Percentiles rank a stretch among this genome's conserved stretches.
phyloP scores from a whole-genome alignment of 2,797 vertebrate genomes.

The Mormyrops attenuatus region DNA sequence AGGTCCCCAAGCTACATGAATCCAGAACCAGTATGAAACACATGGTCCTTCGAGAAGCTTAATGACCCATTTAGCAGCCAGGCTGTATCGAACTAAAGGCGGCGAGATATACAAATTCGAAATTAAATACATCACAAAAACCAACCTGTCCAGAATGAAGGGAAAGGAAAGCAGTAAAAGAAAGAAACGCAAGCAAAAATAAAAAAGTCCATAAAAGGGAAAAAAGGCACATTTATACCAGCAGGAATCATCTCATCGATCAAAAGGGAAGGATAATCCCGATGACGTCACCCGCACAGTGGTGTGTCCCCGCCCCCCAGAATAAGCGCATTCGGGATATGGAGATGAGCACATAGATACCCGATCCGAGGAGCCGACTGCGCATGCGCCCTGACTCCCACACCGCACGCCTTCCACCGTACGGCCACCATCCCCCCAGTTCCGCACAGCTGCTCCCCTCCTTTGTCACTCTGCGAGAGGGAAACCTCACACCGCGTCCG shows the following conservation, averaged over 20 bases:
- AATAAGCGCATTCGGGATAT: constrained; percentile 11
- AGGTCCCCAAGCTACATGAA: not conserved
- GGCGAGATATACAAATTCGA: not conserved
- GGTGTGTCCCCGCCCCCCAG: not conserved
- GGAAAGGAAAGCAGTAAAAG: not conserved
- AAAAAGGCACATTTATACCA: not conserved
- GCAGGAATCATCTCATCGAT: not conserved
- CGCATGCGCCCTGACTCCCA: constrained; percentile 5
- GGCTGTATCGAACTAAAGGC: not conserved
- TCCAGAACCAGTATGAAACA: not conserved
- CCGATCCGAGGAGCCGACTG: constrained; percentile 7
- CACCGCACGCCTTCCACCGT: not conserved
- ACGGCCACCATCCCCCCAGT: constrained; percentile 15
- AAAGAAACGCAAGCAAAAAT: not conserved
- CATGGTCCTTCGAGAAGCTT: not conserved
- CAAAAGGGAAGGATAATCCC: not conserved
- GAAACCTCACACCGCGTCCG: constrained; percentile 26
- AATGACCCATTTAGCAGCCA: not conserved
- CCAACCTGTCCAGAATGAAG: not conserved
- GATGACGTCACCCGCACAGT: not conserved
- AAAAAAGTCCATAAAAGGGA: not conserved
- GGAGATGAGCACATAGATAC: not conserved
- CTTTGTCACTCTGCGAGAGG: constrained; percentile 24
- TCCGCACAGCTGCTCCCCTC: constrained; percentile 21
- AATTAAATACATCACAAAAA: not conserved